phyloP scores from a whole-genome alignment of 2,797 vertebrate species.

The Micromesistius poutassou region DNA sequence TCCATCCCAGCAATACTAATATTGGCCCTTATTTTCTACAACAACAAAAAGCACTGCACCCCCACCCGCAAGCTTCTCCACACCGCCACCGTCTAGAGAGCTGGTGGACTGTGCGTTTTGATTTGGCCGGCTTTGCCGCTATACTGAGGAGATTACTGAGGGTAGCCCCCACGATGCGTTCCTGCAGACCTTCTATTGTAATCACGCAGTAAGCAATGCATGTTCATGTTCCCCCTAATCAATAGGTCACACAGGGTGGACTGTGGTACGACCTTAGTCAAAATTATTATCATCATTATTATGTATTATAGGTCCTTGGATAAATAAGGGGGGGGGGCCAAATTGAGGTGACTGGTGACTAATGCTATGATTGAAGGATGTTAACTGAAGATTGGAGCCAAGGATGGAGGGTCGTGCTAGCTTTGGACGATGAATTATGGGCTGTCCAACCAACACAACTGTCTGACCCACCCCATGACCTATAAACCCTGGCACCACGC shows the following conservation, averaged over 20 bases:
- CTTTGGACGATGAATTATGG: slow-evolving; percentile 27
- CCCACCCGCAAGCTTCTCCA: slow-evolving; percentile 16
- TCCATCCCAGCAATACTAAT: slow-evolving; percentile 75
- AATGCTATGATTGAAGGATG: slow-evolving; percentile 30
- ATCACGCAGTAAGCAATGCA: slow-evolving; percentile 22
- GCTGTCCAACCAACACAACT: slow-evolving; percentile 18
- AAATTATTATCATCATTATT: slow-evolving; percentile 23
- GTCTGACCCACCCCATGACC: slow-evolving; percentile 17
- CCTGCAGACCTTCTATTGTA: slow-evolving; percentile 18
- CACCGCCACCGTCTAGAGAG: slow-evolving; percentile 24
- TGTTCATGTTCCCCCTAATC: slow-evolving; percentile 31
- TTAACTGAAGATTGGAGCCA: slow-evolving; percentile 13
- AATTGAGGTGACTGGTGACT: slow-evolving; percentile 28
- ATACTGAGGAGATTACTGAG: slow-evolving; percentile 40
- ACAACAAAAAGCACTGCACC: slow-evolving; percentile 40
- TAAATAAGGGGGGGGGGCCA: slow-evolving; percentile 21
- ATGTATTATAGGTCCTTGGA: slow-evolving; percentile 27
- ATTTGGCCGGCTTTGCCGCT: slow-evolving; percentile 51
- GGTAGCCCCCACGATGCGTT: slow-evolving; percentile 3
- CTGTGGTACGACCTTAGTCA: slow-evolving; percentile 15
- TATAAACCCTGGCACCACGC: slow-evolving; percentile 15
- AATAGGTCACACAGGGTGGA: slow-evolving; percentile 15
- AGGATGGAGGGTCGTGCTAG: slow-evolving; percentile 12
- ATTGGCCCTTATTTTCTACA: slow-evolving; percentile 67
- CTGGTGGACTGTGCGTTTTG: slow-evolving; percentile 39